Conservation (phyloP, 1,140 invertebrate species). For the Pachyrhynchus sulphureomaculatus region DNA sequence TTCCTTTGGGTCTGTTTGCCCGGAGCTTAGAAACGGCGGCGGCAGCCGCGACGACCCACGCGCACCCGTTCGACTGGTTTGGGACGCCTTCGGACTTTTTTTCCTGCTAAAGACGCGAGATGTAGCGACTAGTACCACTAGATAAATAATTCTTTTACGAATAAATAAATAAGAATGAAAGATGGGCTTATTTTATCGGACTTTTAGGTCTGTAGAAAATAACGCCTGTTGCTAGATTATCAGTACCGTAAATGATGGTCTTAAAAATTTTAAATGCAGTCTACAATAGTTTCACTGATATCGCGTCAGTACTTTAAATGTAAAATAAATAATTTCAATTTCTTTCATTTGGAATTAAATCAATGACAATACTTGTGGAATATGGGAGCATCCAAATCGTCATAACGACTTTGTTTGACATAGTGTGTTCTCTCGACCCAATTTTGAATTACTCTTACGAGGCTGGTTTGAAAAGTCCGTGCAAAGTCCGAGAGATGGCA, state of each 20-base stretch:
- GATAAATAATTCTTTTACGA: background rate
- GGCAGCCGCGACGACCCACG: slow-evolving; percentile 24
- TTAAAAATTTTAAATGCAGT: too few relatives aligned
- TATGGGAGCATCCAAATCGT: background rate
- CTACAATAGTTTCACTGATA: too few relatives aligned
- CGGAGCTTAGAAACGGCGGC: slow-evolving; percentile 9
- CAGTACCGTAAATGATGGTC: too few relatives aligned
- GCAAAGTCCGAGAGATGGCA: too few relatives aligned
- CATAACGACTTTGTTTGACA: background rate
- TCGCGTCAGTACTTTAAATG: too few relatives aligned
- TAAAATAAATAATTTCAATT: too few relatives aligned
- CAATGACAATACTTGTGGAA: background rate
- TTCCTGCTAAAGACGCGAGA: slow-evolving; percentile 20
- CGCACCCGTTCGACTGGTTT: slow-evolving; percentile 32
- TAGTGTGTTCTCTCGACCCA: background rate
- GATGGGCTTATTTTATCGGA: background rate
- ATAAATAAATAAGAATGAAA: background rate
- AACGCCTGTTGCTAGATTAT: too few relatives aligned
- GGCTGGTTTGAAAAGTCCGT: too few relatives aligned
- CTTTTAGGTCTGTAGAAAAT: background rate
- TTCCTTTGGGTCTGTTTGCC: slow-evolving; percentile 17
- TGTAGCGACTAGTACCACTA: slow-evolving; percentile 19
- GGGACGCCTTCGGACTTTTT: slow-evolving; percentile 30
- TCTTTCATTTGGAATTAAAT: too few relatives aligned
- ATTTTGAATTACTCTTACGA: too few relatives aligned